Evolutionary conservation across 2,113 vertebrate species (phyloP).

Genomic region (Diadophis punctatus): DNA sequence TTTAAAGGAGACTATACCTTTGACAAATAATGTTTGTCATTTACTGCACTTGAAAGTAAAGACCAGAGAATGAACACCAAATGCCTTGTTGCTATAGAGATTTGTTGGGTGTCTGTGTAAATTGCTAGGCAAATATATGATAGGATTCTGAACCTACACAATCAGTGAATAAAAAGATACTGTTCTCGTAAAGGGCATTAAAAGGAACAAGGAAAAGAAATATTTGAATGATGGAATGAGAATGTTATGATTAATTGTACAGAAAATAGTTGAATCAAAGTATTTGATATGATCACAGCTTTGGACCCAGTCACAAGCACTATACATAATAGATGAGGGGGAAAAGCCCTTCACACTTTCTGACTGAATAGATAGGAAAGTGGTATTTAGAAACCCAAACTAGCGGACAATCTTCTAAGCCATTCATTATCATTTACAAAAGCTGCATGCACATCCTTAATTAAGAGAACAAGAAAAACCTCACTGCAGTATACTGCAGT

Average conservation of each 20-base stretch:
- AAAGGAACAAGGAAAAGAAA: background rate
- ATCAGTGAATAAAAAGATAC: conserved; percentile 1
- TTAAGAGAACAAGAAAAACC: background rate
- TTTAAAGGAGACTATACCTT: background rate
- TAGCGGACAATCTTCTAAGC: conserved; percentile 12
- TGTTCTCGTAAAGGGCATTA: conserved; percentile 27
- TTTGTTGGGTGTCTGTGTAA: background rate
- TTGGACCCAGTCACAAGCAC: background rate
- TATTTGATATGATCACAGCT: background rate
- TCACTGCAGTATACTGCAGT: background rate
- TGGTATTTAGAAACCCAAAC: conserved; percentile 20
- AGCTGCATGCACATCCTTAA: background rate
- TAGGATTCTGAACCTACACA: background rate
- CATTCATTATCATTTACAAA: conserved; percentile 18
- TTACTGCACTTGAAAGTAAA: conserved; percentile 22
- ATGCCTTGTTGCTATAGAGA: conserved; percentile 15
- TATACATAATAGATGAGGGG: conserved; percentile 31
- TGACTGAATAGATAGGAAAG: conserved; percentile 8
- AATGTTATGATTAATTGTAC: conserved; percentile 35
- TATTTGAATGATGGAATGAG: conserved; percentile 25
- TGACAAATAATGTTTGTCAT: conserved; percentile 32
- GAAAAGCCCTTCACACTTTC: background rate
- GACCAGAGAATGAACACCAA: background rate
- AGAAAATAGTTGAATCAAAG: conserved; percentile 30
- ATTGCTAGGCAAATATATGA: conserved; percentile 13